Conservation (phyloP, 1,140 invertebrate species). For the Neodiprion lecontei region DNA sequence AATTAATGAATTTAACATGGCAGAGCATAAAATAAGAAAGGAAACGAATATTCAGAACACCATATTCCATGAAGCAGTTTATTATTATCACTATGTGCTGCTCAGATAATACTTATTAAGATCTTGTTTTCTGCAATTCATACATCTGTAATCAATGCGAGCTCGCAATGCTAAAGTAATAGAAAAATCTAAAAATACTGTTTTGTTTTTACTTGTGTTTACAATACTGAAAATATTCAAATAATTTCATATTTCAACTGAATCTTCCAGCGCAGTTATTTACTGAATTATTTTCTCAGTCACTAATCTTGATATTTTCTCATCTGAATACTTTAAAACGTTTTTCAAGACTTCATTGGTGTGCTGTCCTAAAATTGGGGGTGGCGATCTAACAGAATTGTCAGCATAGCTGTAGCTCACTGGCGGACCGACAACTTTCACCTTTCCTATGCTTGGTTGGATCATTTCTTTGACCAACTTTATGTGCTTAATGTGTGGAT, state of each 20-base stretch:
- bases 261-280: conserved; percentile 16
- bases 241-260: not conserved
- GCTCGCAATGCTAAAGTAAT: too few species aligned
- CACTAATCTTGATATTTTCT: conserved; percentile 67
- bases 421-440: conserved; percentile 87
- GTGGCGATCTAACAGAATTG: conserved; percentile 76
- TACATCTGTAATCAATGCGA: too few species aligned
- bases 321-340: conserved; percentile 72
- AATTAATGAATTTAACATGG: too few species aligned
- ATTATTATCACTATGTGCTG: too few species aligned
- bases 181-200: too few species aligned
- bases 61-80: too few species aligned
- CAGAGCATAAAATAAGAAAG: too few species aligned
- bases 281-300: conserved; percentile 64
- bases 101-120: too few species aligned
- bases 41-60: too few species aligned
- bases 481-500: conserved; percentile 83
- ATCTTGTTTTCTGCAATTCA: too few species aligned
- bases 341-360: conserved; percentile 78
- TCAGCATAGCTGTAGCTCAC: conserved; percentile 78
- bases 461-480: conserved; percentile 78
- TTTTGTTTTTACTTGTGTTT: not conserved
- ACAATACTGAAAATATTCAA: not conserved
- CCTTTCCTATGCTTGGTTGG: conserved; percentile 73
- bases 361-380: conserved; percentile 88